Percentiles rank a stretch among this genome's conserved stretches.
These are phyloP conservation scores for Pogona vitticeps DNA, from an alignment of 2,113 vertebrate genomes.

Conservation along the genomic window DNA sequence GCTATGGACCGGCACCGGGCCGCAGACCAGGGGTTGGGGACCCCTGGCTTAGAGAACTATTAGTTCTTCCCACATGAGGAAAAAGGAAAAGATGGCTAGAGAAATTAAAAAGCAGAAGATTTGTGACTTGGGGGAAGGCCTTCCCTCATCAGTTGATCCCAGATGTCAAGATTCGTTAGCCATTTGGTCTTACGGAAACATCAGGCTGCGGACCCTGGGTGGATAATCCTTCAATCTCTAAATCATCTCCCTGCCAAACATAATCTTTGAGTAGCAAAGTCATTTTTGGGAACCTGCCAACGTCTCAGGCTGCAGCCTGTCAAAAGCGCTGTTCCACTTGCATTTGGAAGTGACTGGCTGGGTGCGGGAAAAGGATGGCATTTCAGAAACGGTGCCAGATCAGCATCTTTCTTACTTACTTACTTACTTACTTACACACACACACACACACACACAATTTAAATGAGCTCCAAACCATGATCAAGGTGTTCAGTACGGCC, in stretches of 20 bases:
- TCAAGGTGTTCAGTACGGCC: not conserved
- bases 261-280: conserved; percentile 69
- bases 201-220: conserved; percentile 55
- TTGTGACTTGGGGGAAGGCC: not conserved
- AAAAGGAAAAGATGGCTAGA: fast-evolving
- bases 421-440: not conserved
- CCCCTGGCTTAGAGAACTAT: not conserved
- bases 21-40: too few species aligned
- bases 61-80: not conserved
- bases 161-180: conserved; percentile 62
- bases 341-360: conserved; percentile 40
- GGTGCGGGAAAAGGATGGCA: not conserved
- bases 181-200: conserved; percentile 51
- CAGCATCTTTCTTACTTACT: conserved; percentile 3
- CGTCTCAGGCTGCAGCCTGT: conserved; percentile 45
- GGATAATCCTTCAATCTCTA: conserved; percentile 71
- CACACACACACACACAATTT: too few species aligned
- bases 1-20: too few species aligned
- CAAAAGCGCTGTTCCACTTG: conserved; percentile 10
- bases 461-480: not conserved
- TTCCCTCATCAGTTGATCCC: conserved; percentile 31
- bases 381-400: conserved; percentile 36
- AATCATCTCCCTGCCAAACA: conserved; percentile 66
- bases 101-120: not conserved
- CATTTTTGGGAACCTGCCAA: conserved; percentile 48